phyloP scores from a whole-genome alignment of 2,113 vertebrate genomes.

The Phodopus roborovskii region DNA sequence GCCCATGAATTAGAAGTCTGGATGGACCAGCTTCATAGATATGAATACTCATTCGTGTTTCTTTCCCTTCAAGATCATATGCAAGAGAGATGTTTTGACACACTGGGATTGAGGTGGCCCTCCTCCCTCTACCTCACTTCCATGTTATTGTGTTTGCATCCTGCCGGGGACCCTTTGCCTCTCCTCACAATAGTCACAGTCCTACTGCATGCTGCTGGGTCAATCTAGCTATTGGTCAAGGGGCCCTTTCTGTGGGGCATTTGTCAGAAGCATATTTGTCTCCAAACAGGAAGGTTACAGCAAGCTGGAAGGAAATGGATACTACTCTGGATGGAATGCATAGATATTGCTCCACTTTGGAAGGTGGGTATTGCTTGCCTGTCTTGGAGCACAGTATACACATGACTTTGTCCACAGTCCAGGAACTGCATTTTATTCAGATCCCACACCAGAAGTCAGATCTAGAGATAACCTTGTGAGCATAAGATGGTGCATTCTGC shows the following conservation, averaged over 20 bases:
- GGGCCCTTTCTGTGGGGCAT: too few relatives aligned
- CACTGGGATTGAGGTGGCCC: neutral
- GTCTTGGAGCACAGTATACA: neutral
- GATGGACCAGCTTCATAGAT: neutral
- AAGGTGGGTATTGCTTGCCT: too few relatives aligned
- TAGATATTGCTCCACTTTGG: too few relatives aligned
- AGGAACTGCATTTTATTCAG: neutral
- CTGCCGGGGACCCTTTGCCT: neutral
- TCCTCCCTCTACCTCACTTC: fast-evolving
- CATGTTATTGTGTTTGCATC: neutral
- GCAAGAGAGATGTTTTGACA: neutral
- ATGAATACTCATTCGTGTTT: neutral
- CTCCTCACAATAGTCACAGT: neutral
- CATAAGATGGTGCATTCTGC: neutral
- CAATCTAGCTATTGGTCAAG: too few relatives aligned
- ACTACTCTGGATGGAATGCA: too few relatives aligned
- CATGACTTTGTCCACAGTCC: too few relatives aligned
- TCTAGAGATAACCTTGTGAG: neutral
- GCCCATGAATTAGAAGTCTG: too few relatives aligned
- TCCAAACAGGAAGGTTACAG: too few relatives aligned
- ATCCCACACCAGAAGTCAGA: neutral
- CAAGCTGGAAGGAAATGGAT: too few relatives aligned
- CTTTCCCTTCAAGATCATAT: neutral
- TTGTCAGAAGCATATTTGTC: too few relatives aligned
- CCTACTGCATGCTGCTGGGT: too few relatives aligned